phyloP scores from a whole-genome alignment of 2,888 invertebrate genomes.

The Octonoba sinensis region DNA sequence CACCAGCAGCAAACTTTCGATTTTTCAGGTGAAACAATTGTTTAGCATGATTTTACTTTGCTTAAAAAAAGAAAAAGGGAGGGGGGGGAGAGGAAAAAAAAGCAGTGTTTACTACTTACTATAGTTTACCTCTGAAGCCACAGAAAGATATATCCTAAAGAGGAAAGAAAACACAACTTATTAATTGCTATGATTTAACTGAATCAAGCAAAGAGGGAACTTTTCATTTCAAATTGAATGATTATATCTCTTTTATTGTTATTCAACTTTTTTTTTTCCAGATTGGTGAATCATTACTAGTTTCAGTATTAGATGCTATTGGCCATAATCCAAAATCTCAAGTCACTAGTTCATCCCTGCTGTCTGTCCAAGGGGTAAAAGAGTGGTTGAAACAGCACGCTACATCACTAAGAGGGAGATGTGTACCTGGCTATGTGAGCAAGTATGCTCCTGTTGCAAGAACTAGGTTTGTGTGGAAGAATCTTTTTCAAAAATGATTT shows the following conservation, averaged over 20 bases:
- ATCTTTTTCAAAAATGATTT: background rate
- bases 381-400: constrained; percentile 72
- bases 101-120: no score
- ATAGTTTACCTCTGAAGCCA: background rate
- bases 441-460: constrained; percentile 30
- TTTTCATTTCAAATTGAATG: no score
- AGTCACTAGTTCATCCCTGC: constrained; percentile 84
- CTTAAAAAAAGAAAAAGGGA: no score
- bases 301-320: constrained; percentile 86
- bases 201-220: no score
- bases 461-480: constrained; percentile 10
- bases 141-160: no score
- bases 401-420: constrained; percentile 35
- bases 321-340: constrained; percentile 86
- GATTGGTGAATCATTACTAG: constrained; percentile 86
- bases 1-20: no score
- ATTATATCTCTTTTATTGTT: no score
- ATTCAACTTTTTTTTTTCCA: constrained; percentile 69
- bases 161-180: no score
- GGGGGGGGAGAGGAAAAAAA: no score
- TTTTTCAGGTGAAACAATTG: no score
- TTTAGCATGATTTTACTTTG: no score
- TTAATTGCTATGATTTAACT: no score
- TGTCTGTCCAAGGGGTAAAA: constrained; percentile 78
- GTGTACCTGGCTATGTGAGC: constrained; percentile 23